Evolutionary conservation across 2,113 vertebrate genomes (phyloP), one percentile per base, ranked within the genome.

Genomic region (Larimichthys crocea): DNA sequence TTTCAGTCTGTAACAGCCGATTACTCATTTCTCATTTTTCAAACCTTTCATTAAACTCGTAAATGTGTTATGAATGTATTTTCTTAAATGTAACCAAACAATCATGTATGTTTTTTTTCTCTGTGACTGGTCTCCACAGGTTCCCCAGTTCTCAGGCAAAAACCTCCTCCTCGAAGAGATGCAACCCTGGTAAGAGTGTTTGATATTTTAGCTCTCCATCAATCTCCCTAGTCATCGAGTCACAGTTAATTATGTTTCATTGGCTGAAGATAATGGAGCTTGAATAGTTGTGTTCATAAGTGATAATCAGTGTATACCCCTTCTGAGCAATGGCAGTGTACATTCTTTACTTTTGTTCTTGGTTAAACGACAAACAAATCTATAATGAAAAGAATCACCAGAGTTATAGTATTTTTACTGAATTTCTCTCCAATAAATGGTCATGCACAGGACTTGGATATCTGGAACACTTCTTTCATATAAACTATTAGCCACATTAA

Each of bases 121-220:
- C 20, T 89, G 3, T 46, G 48, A 42, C 79, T 71, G 44, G 79
- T 49, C 72, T 49, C 72, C 3, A 48, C 62, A 99, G 98, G 97
- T 92, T 99, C 99, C 87, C 99, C 99, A 66, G 97, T 99, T 93
- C 94, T 99, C 68, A 95, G 97, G 94, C 99, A 98, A 78, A 97
- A 98, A 83, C 99, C 99, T 0, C 99, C 99, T 12, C 98, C 99
- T 55, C 95, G 98, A 74, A 96, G 98, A 95, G 98, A 99, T 88
- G 96, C 97, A 66, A 99, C 98, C 79, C 93, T 99, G 96, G 99
- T 99, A 92, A 83, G 96, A 71, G 2, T 67, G 24, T 76, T 60
- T 31, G 7, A 50, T 48, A 20, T 74, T 82, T 69, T 15, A 24
- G 7, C 26, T 11, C 17, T 64, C 7, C 16, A 19, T 69, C 14